Conservation (phyloP, 2,113 vertebrate genomes). For the Cisticola juncidis region DNA sequence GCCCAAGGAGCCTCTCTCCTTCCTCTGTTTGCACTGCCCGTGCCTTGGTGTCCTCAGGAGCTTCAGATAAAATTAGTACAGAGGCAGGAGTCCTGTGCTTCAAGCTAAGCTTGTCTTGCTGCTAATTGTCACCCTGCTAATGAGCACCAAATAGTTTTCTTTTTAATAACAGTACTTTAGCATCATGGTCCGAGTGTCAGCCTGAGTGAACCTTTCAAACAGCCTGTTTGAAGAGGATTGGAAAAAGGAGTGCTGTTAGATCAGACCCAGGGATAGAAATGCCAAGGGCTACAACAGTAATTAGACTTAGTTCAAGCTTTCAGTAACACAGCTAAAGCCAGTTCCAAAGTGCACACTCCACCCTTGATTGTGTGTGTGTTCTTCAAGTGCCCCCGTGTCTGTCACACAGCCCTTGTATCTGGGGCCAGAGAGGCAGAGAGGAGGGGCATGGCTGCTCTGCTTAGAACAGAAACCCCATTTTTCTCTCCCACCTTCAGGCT, state of each 20-base stretch:
- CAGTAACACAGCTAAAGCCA: neutral
- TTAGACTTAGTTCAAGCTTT: neutral
- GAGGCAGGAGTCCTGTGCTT: neutral
- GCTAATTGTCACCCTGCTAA: neutral
- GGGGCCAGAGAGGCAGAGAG: neutral
- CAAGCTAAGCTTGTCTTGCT: neutral
- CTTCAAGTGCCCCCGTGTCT: neutral
- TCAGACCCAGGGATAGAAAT: neutral
- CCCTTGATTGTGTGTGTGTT: neutral
- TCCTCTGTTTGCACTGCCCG: neutral
- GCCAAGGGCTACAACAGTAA: neutral
- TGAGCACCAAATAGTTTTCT: neutral
- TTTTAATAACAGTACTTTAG: neutral
- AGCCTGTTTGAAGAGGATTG: neutral
- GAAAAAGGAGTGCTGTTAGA: neutral
- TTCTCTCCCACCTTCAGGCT: neutral
- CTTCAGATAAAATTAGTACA: neutral
- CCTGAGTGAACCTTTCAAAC: neutral
- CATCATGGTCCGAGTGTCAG: neutral
- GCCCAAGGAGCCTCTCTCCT: neutral
- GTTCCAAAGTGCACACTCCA: neutral
- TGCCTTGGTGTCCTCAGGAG: neutral
- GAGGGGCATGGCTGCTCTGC: neutral
- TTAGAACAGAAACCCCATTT: neutral
- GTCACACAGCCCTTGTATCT: accelerated